phyloP scores from a whole-genome alignment of 2,797 vertebrate species.

The Hydrophis major region DNA sequence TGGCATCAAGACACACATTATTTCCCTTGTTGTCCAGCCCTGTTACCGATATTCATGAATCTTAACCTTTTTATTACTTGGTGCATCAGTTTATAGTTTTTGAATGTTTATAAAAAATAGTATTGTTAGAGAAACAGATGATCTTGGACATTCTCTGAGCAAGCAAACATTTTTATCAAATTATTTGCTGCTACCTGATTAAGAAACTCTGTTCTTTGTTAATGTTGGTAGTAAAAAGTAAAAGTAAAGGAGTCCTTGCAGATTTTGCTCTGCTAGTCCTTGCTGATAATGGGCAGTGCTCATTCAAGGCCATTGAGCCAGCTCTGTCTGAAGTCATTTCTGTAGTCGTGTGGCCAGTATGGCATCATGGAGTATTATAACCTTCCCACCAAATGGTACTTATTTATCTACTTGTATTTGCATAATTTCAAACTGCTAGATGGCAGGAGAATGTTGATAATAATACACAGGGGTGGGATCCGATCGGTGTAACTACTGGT shows the following conservation, averaged over 20 bases:
- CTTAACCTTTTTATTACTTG: neutral
- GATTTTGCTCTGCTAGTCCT: too few species aligned
- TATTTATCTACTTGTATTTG: neutral
- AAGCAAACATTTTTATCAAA: neutral
- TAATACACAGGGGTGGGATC: too few species aligned
- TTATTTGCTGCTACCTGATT: neutral
- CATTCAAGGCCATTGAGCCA: neutral
- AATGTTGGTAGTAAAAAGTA: neutral
- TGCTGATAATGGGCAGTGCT: neutral
- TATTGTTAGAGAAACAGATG: neutral
- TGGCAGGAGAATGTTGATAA: neutral
- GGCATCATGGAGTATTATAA: neutral
- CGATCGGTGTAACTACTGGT: too few species aligned
- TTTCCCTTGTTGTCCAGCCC: neutral
- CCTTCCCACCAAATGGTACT: neutral
- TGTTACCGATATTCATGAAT: neutral
- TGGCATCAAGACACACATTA: neutral
- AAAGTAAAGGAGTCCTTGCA: too few species aligned
- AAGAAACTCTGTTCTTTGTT: neutral
- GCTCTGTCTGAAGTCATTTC: too few species aligned
- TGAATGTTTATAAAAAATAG: neutral
- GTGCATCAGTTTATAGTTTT: neutral
- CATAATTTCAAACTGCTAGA: neutral
- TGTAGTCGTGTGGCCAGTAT: neutral
- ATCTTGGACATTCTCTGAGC: neutral